phyloP scores from a whole-genome alignment of 2,797 vertebrate species.

The Smutsia temminckii region DNA sequence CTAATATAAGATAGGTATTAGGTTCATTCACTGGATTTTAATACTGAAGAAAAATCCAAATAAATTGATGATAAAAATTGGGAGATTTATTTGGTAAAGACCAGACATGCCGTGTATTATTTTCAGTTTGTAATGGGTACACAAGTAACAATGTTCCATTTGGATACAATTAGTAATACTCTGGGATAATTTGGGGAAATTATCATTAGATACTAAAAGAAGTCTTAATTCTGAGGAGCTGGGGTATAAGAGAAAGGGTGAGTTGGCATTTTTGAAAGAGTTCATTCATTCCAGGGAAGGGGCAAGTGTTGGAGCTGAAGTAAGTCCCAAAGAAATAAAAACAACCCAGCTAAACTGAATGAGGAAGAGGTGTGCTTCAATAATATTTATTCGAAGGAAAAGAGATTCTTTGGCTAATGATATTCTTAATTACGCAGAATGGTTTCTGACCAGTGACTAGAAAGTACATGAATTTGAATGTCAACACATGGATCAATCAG shows the following conservation, averaged over 20 bases:
- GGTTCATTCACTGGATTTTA: not conserved
- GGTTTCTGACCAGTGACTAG: not conserved
- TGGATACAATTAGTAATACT: not conserved
- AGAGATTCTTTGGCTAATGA: not conserved
- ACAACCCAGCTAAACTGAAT: not conserved
- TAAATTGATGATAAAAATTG: constrained; percentile 8
- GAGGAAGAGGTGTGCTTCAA: not conserved
- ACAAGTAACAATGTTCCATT: constrained; percentile 27
- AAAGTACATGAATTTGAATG: not conserved
- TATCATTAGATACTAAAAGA: not conserved
- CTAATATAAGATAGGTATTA: not conserved
- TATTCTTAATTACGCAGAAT: not conserved
- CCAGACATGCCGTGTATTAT: not conserved
- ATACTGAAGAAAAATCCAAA: not conserved
- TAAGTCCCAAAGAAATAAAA: constrained; percentile 41
- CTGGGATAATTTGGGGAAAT: not conserved
- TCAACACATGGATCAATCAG: not conserved
- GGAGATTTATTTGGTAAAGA: constrained; percentile 1
- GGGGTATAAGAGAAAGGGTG: not conserved
- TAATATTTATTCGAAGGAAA: constrained; percentile 2
- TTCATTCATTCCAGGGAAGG: not conserved
- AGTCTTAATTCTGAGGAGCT: not conserved
- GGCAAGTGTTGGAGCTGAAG: not conserved
- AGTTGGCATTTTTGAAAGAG: not conserved
- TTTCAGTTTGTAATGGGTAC: constrained; percentile 15